phyloP scores from a whole-genome alignment of 2,888 invertebrate genomes.

The Mesodorylaimus sp. region DNA sequence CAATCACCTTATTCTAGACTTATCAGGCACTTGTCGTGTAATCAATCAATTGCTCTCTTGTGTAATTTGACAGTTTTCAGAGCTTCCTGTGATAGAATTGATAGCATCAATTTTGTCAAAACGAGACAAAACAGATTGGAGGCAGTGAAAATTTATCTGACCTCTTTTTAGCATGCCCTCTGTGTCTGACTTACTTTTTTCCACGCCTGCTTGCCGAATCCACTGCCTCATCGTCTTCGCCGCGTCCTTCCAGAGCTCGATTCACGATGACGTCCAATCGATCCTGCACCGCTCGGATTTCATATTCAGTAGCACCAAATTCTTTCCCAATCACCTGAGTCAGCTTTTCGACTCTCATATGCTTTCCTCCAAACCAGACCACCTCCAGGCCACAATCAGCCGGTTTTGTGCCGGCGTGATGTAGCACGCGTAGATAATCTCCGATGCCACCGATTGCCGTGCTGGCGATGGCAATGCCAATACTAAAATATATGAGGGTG shows the following conservation, averaged over 20 bases:
- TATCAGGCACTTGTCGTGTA: no score
- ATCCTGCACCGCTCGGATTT: not conserved
- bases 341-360: not conserved
- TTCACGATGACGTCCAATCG: constrained; percentile 3
- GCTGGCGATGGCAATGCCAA: not conserved
- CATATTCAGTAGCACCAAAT: not conserved
- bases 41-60: no score
- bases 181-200: no score
- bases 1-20: no score
- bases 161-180: no score
- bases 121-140: no score
- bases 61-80: no score
- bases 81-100: no score
- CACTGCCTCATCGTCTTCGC: no score
- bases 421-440: not conserved
- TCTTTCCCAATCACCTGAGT: not conserved
- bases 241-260: not conserved
- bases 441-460: not conserved
- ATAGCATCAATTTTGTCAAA: no score
- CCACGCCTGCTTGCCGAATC: no score
- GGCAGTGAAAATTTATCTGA: no score
- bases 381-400: not conserved
- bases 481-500: constrained; percentile 2
- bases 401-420: not conserved
- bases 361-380: constrained; percentile 1